phyloP scores from a whole-genome alignment of 2,113 vertebrate genomes.

The Stercorarius parasiticus region DNA sequence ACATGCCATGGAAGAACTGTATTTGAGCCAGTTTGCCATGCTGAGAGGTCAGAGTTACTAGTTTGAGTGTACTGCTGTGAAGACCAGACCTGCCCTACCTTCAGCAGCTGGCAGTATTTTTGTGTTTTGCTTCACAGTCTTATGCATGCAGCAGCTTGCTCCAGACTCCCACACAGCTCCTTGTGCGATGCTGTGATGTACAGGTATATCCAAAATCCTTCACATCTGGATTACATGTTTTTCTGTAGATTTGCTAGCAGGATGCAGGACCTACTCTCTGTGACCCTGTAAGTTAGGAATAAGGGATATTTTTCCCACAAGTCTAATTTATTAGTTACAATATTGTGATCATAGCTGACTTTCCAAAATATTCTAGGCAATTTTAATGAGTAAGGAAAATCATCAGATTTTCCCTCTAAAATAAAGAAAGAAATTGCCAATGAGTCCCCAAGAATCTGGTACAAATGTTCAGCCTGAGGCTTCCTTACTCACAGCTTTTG shows the following conservation, averaged over 20 bases:
- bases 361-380: neutral
- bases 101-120: neutral
- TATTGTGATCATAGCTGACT: neutral
- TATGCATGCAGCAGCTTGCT: neutral
- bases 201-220: neutral
- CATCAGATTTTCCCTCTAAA: neutral
- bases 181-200: neutral
- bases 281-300: neutral
- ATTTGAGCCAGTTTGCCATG: neutral
- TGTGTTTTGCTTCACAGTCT: neutral
- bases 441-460: neutral
- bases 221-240: neutral
- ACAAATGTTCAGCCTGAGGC: constrained; percentile 26
- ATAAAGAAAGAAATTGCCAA: neutral
- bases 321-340: neutral
- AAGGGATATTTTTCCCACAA: neutral
- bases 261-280: neutral
- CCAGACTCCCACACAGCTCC: neutral
- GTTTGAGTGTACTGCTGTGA: neutral
- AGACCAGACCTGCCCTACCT: neutral
- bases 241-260: neutral
- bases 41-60: neutral
- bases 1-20: neutral
- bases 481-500: constrained; percentile 4
- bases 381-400: constrained; percentile 7